These are phyloP conservation scores for Equus przewalskii DNA, from an alignment of 2,113 vertebrate species.

Conservation along the genomic window DNA sequence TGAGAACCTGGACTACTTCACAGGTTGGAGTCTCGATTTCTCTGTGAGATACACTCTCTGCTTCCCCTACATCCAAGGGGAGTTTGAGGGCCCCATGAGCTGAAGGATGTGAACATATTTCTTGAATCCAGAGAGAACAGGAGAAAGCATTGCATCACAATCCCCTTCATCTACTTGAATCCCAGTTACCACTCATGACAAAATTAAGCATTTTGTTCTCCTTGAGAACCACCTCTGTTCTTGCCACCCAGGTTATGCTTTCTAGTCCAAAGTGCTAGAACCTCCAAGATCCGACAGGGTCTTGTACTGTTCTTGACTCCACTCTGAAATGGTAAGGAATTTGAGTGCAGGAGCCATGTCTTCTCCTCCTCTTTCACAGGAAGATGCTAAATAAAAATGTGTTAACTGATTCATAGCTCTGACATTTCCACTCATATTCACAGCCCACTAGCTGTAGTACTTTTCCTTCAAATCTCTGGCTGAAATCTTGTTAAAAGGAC, in stretches of 20 bases:
- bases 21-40: background rate
- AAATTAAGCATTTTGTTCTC: background rate
- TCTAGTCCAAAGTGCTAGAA: conserved; percentile 53
- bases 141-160: background rate
- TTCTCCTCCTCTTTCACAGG: conserved; percentile 80
- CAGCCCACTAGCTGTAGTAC: conserved; percentile 81
- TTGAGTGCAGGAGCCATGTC: conserved; percentile 66
- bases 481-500: conserved; percentile 84
- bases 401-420: conserved; percentile 85
- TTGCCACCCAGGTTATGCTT: background rate
- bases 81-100: background rate
- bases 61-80: background rate
- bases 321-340: conserved; percentile 47
- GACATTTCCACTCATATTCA: conserved; percentile 83
- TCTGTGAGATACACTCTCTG: background rate
- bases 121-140: background rate
- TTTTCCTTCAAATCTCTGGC: conserved; percentile 82
- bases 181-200: background rate
- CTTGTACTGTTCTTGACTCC: conserved; percentile 58
- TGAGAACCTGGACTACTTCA: background rate
- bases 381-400: conserved; percentile 85
- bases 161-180: background rate
- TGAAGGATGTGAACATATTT: background rate
- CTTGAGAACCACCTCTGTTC: background rate
- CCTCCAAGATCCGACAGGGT: background rate